phyloP scores from a whole-genome alignment of 2,797 vertebrate genomes.

The Coracias cyanogaster region DNA sequence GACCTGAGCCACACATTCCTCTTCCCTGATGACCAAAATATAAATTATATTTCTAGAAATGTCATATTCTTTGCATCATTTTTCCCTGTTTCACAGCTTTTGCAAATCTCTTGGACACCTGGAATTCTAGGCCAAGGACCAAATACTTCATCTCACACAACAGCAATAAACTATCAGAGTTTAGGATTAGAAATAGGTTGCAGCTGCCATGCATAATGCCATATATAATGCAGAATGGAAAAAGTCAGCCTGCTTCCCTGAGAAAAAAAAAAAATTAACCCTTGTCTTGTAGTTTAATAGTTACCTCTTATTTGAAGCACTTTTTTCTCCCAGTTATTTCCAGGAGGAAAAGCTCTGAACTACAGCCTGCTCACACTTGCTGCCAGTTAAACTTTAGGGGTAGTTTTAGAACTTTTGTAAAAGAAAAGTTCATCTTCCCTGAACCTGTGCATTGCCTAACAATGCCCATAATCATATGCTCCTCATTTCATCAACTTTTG shows the following conservation, averaged over 20 bases:
- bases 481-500: constrained; percentile 54
- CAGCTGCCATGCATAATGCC: constrained; percentile 31
- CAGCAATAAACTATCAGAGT: constrained; percentile 54
- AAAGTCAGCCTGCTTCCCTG: constrained; percentile 9
- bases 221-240: constrained; percentile 7
- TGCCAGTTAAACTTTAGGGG: neutral
- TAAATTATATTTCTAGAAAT: constrained; percentile 68
- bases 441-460: constrained; percentile 42
- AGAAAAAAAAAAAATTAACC: constrained; percentile 60
- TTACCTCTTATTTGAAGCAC: neutral
- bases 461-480: constrained; percentile 21
- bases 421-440: constrained; percentile 41
- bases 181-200: constrained; percentile 47
- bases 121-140: constrained; percentile 15
- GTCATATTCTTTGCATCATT: constrained; percentile 24
- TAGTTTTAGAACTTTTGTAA: constrained; percentile 32
- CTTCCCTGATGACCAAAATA: constrained; percentile 47
- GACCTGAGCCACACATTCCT: constrained; percentile 39
- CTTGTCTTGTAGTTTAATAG: constrained; percentile 18
- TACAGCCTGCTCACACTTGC: neutral
- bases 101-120: constrained; percentile 46
- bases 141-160: constrained; percentile 57
- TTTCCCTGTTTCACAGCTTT: constrained; percentile 14
- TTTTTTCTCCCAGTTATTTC: neutral
- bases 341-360: neutral